Evolutionary conservation across 2,888 invertebrate genomes (phyloP), one percentile per base, ranked within the genome.

Genomic region (Thereva unica): DNA sequence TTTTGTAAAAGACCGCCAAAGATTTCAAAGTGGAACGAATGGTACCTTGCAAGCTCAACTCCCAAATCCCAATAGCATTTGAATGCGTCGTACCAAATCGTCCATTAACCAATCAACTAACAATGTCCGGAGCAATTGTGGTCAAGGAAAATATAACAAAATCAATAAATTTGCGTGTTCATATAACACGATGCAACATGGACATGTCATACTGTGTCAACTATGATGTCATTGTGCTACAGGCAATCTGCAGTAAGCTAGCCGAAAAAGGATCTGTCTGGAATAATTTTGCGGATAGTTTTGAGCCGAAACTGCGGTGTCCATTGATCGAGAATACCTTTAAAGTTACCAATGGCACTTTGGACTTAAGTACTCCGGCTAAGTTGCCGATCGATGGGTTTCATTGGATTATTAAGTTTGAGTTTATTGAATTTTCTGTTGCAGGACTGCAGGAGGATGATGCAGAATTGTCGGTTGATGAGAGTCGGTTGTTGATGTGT

Each of bases 171-270:
- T 42, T 67, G 4, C 54, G 50, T 47, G 12, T 54, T 3, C 54
- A 67, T 35, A 56, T 67, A 10, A 67, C 63, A 8, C 67, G 67
- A 10, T 67, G 67, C 49, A 64, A 67, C 42, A 63, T 67, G 47
- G 63, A 63, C 35, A 64, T 67, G 56, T 49, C 61, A 5, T 64
- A 67, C 23, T 67, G 67, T 38, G 50, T 67, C 1, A 63, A 50
- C 9, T 67, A 67, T 35, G 63, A 67, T 49, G 42, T 37, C 4
- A 10, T 67, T 35, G 38, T 12, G 4, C 12, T 63, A 12, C 3
- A 38, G 10, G 56, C 44, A 9, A 41, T 67, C 45, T 67, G 67
- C 12, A 63, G 42, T 44, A 67, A 67, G 10, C 63, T 67, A 38
- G 7, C 50, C 2, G 56, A 63, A 12, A 64, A 63, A 47, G 8